Base-by-base conservation (phyloP, 2,113 vertebrate genomes). In the Ictalurus punctatus region DNA sequence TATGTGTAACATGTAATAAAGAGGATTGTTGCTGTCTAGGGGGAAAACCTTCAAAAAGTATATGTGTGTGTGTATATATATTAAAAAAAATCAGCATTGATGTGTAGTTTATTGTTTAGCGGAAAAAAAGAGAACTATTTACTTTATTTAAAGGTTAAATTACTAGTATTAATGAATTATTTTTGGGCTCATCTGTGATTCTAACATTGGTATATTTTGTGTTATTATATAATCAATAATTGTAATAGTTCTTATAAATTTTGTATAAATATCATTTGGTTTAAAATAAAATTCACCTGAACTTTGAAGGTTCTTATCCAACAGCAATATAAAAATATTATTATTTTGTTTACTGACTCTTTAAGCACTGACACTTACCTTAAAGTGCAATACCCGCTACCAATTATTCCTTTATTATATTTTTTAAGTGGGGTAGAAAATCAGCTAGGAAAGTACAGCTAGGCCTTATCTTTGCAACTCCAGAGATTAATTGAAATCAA, bases 361-460 rank as follows among this genome's bases (percentile, higher is more conserved):
- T 30, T 90, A 90, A 86, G 58, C 76, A 92, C 94, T 91, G 92
- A 91, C 88, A 90, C 92, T 90, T 19, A 21, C 59, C 5, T 65
- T 93, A 86, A 95, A 92, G 95, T 96, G 94, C 94, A 96, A 96
- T 96, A 94, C 89, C 25, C 54, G 34, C 14, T 52, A 27, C 91
- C 90, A 73, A 87, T 93, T 86, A 76, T 89, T 87, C 61, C 25
- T 84, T 83, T 17, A 23, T 25, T 40, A 17, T 37, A 78, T 25
- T 44, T 44, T 25, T 44, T 44, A 44, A 58, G 14, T 63, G 71
- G 67, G 16, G 61, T 2, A 30, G 61, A 86, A 3, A 34, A 25
- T 73, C 69, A 23, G 83, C 48, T 48, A 9, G 48, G 48, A 52
- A 52, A 52, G 69, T 86, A 86, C 69, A 65, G 48, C 21, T 13